These are phyloP conservation scores for Aphelocoma californica DNA, from an alignment of 2,797 vertebrate genomes.

Conservation along the genomic window DNA sequence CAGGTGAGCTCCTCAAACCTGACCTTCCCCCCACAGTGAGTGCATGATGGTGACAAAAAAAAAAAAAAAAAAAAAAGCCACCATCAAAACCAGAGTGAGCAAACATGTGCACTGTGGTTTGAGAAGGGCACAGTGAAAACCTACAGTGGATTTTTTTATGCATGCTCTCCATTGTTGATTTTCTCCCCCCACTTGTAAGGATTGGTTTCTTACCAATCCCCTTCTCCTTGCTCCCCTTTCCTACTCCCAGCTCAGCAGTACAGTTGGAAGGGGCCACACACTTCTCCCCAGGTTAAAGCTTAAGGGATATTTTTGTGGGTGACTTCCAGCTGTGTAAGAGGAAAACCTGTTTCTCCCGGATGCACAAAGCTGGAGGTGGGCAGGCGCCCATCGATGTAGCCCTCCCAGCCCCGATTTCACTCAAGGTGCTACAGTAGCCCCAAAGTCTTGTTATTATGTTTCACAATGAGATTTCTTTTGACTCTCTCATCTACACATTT, in stretches of 20 bases:
- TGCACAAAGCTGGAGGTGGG: neutral
- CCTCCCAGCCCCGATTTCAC: neutral
- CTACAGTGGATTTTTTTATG: neutral
- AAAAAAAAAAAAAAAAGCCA: neutral
- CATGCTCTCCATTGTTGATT: neutral
- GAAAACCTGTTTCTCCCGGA: neutral
- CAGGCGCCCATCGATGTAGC: rapidly evolving
- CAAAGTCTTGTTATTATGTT: neutral
- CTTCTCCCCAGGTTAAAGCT: neutral
- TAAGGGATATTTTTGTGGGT: neutral
- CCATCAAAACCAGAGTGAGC: neutral
- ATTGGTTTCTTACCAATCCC: neutral
- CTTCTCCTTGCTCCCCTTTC: neutral
- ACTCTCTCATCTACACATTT: neutral
- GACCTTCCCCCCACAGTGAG: neutral
- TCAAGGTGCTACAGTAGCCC: neutral
- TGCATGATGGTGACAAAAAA: neutral
- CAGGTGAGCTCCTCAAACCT: neutral
- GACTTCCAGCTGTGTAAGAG: neutral
- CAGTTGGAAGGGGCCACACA: neutral
- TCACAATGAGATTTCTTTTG: neutral
- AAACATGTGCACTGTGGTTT: neutral
- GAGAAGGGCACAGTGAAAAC: neutral
- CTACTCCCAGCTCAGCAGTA: neutral
- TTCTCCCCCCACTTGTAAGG: neutral